Base-by-base conservation (phyloP, 1,140 invertebrate species). In the Lasaia peninsularis region DNA sequence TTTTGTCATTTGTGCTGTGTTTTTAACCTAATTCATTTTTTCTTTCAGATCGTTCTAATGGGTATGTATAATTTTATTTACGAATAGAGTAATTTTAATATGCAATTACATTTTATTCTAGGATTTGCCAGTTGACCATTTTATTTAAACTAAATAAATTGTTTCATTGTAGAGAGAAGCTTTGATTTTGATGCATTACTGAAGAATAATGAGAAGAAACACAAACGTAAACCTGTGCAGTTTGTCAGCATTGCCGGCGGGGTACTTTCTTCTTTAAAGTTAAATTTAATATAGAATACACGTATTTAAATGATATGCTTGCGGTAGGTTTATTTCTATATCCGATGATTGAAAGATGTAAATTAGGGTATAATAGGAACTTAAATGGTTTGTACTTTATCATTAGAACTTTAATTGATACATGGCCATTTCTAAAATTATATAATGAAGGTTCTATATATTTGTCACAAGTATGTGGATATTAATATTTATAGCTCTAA, bases 241-340 rank as follows among this genome's bases (percentile, higher is more conserved):
- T 80, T 85, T 51, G 59, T 58, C 28, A 86, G 71, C 61, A 73
- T 83, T 18, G 73, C 75, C n/a, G 69, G 65, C 51, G 81, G 83
- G 78, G 83, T 86, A 80, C 50, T 24, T 51, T 50, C 11, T 21
- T 33, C 20, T 65, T 56, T 60, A 60, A 28, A 44, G 11, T 21
- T 21, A 18, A 21, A 44, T 44, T 11, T 9, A 11, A 1, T 44
- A 20, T n/a, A 40, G 14, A 44, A 44, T 10, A 18, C 9, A 8
- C 9, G 6, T 16, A 16, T 7, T 16, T 37, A 37, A 16, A 12
- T n/a, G 4, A n/a, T 34, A 71, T 74, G 69, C 65, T 69, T 73
- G 66, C 35, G 59, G 63, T 73, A 67, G 57, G 62, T 68, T n/a
- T 28, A 28, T 28, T 28, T 28, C 24, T 4, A 28, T 28, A 6